Evolutionary conservation across 2,113 vertebrate species (phyloP).

Genomic region (Pteropus alecto): DNA sequence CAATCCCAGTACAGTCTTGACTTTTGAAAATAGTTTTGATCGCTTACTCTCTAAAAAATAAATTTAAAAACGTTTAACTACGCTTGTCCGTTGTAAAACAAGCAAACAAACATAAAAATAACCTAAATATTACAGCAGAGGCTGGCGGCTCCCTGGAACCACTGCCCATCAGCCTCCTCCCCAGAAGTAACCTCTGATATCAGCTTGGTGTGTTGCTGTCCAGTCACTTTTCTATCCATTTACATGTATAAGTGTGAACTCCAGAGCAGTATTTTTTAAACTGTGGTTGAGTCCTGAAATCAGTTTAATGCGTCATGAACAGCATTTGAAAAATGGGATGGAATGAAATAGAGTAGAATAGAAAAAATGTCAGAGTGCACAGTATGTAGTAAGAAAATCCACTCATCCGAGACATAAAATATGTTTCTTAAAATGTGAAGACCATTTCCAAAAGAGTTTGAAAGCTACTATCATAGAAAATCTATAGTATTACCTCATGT

Average conservation of each 20-base stretch:
- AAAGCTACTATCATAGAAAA: background rate
- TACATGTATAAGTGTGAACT: background rate
- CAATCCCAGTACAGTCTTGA: background rate
- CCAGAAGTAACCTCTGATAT: background rate
- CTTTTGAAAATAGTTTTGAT: constrained; percentile 2
- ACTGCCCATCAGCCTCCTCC: no score
- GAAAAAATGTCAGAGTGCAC: background rate
- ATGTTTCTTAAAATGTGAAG: background rate
- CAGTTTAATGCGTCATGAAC: background rate
- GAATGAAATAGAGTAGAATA: background rate
- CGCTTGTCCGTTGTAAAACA: background rate
- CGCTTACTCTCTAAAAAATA: background rate
- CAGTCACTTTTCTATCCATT: background rate
- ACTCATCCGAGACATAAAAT: background rate
- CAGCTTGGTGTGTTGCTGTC: background rate
- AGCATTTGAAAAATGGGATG: background rate
- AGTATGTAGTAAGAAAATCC: background rate
- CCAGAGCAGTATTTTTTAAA: background rate
- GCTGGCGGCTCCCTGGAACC: background rate
- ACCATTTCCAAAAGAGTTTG: background rate
- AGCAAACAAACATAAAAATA: background rate
- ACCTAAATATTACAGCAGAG: background rate
- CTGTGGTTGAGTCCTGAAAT: background rate
- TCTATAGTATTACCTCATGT: background rate
- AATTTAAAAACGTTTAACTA: background rate